Conservation (phyloP, 2,888 invertebrate genomes). For the Troides aeacus region DNA sequence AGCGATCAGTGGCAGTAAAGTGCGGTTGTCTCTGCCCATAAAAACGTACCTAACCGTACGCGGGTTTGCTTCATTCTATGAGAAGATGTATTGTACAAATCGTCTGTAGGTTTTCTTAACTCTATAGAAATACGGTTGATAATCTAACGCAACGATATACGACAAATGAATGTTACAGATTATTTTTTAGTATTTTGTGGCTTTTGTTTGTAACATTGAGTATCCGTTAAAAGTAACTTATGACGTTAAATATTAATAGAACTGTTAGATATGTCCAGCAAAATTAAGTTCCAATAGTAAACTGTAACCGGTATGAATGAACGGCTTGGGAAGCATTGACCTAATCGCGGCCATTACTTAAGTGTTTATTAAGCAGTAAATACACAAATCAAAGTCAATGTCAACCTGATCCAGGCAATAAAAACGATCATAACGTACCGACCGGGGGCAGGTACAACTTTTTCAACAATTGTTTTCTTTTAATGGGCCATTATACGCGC, state of each 20-base stretch:
- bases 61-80: slow-evolving; percentile 60
- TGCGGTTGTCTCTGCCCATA: slow-evolving; percentile 72
- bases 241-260: neutral
- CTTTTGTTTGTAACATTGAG: neutral
- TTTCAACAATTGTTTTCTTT: slow-evolving; percentile 80
- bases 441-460: slow-evolving; percentile 75
- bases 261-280: no score
- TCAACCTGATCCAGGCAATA: slow-evolving; percentile 76
- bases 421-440: slow-evolving; percentile 79
- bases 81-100: slow-evolving; percentile 42
- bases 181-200: neutral
- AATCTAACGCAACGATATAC: slow-evolving; percentile 35
- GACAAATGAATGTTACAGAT: slow-evolving; percentile 5
- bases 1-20: slow-evolving; percentile 77
- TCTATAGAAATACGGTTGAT: slow-evolving; percentile 48
- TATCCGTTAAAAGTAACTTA: neutral
- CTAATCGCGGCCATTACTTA: slow-evolving; percentile 42
- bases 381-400: slow-evolving; percentile 79
- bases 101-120: slow-evolving; percentile 42
- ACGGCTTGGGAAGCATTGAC: neutral
- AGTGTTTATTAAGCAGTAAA: slow-evolving; percentile 72
- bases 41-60: slow-evolving; percentile 73
- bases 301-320: neutral
- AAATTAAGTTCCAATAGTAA: neutral
- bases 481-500: slow-evolving; percentile 78